A percentile compares a stretch with the other conserved stretches of the same genome.
phyloP scores from a whole-genome alignment of 1,140 invertebrate genomes.

The Rhagoletis pomonella region DNA sequence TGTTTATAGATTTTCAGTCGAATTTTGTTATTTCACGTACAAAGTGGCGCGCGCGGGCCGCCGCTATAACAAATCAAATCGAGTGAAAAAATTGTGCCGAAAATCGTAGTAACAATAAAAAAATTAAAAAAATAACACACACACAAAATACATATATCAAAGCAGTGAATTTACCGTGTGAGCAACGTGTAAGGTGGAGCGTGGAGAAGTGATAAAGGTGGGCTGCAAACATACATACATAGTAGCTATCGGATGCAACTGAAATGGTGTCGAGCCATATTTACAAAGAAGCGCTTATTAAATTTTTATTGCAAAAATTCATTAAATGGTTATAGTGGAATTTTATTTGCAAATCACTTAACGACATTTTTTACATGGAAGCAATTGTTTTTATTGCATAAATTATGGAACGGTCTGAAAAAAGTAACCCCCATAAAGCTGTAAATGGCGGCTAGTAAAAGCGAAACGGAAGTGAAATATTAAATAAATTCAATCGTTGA shows the following conservation, averaged over 20 bases:
- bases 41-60: conserved; percentile 65
- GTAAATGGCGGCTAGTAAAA: not conserved
- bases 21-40: conserved; percentile 72
- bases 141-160: conserved; percentile 11
- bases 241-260: not conserved
- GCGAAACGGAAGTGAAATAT: conserved; percentile 26
- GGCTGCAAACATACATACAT: not conserved
- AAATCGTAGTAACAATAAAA: conserved; percentile 21
- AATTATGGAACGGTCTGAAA: not conserved
- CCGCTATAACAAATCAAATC: conserved; percentile 40
- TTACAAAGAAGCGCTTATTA: not conserved
- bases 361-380: not conserved
- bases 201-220: not conserved
- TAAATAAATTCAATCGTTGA: conserved; percentile 21
- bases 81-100: conserved; percentile 29
- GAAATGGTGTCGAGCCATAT: not conserved
- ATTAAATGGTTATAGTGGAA: not conserved
- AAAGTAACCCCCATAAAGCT: not conserved
- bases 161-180: not conserved
- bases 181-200: not conserved
- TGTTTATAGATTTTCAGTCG: conserved; percentile 74
- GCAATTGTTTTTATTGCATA: not conserved
- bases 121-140: not conserved
- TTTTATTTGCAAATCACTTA: not conserved
- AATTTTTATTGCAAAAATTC: not conserved